Evolutionary conservation across 2,797 vertebrate species (phyloP).

Genomic region (Poeciliopsis infans): DNA sequence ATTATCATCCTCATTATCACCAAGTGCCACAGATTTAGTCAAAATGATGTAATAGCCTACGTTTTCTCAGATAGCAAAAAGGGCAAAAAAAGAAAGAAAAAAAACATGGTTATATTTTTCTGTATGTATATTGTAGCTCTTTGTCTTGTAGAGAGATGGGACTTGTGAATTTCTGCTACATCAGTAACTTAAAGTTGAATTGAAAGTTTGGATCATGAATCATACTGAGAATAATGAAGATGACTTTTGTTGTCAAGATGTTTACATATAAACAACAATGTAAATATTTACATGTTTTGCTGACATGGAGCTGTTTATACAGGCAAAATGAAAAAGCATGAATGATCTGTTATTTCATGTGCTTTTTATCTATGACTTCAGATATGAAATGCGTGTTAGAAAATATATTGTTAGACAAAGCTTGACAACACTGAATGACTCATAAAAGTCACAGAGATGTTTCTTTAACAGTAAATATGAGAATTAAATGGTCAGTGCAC

Average conservation of each 20-base stretch:
- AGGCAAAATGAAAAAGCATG: not conserved
- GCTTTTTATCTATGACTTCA: not conserved
- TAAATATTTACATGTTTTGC: not conserved
- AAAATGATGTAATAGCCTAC: not conserved
- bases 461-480: not conserved
- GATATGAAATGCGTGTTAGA: not conserved
- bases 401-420: not conserved
- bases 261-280: not conserved
- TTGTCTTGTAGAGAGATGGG: not conserved
- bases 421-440: slow-evolving; percentile 1
- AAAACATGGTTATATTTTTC: not conserved
- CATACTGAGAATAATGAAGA: not conserved
- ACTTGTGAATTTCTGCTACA: not conserved
- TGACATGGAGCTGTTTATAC: too few relatives aligned
- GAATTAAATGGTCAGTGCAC: not conserved
- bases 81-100: too few relatives aligned
- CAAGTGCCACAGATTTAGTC: not conserved
- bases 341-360: not conserved
- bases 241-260: not conserved
- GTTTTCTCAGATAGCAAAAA: not conserved
- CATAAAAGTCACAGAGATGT: not conserved
- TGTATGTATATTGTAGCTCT: not conserved
- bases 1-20: not conserved
- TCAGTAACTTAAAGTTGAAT: not conserved
- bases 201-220: not conserved